phyloP scores from a whole-genome alignment of 2,113 vertebrate genomes.

The Ceuthmochares aereus region DNA sequence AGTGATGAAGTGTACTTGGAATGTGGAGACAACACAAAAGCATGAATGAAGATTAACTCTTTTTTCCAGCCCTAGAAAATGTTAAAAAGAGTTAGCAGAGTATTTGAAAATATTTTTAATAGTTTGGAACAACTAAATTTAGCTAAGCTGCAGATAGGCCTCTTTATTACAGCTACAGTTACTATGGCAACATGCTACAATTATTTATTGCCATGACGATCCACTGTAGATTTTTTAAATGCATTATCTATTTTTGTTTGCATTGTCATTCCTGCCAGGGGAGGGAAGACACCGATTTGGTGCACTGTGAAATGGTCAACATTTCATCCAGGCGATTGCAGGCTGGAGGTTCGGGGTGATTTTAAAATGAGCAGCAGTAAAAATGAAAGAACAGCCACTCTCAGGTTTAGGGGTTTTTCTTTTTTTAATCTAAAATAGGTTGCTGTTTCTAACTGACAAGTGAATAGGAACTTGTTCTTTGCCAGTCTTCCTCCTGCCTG shows the following conservation, averaged over 20 bases:
- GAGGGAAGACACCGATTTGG: constrained; percentile 64
- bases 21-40: constrained; percentile 32
- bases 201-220: constrained; percentile 84
- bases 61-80: constrained; percentile 11
- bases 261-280: constrained; percentile 71
- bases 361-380: background rate
- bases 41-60: constrained; percentile 51
- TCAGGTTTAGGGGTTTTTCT: background rate
- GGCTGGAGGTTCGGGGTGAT: background rate
- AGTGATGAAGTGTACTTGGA: background rate
- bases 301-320: background rate
- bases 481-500: constrained; percentile 29
- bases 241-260: constrained; percentile 82
- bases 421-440: constrained; percentile 16
- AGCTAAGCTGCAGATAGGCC: constrained; percentile 75
- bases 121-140: constrained; percentile 79
- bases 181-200: constrained; percentile 82
- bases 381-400: background rate
- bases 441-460: constrained; percentile 33
- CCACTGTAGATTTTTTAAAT: constrained; percentile 80
- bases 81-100: constrained; percentile 43
- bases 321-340: background rate
- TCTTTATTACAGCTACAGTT: constrained; percentile 76
- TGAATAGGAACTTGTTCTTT: constrained; percentile 40
- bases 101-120: constrained; percentile 76